Conservation (phyloP, 2,888 invertebrate genomes). For the Poecilobothrus nobilitatus region DNA sequence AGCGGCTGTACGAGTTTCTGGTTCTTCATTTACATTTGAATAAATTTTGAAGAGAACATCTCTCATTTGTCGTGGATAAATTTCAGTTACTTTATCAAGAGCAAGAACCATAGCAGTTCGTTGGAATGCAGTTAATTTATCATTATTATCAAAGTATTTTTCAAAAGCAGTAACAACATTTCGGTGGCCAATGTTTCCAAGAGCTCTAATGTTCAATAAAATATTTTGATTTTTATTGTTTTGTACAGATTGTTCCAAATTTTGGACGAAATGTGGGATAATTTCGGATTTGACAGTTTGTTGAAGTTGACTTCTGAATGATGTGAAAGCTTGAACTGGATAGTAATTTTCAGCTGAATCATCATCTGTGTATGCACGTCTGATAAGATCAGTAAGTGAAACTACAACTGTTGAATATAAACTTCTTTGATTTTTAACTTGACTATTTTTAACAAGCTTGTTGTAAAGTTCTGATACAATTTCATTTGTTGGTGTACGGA, state of each 20-base stretch:
- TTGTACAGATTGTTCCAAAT: constrained; percentile 49
- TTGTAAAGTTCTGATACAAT: constrained; percentile 27
- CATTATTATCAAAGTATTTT: constrained; percentile 58
- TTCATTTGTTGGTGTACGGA: constrained; percentile 21
- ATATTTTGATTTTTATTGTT: constrained; percentile 49
- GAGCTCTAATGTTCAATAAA: constrained; percentile 54
- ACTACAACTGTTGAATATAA: constrained; percentile 53
- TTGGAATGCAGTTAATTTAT: constrained; percentile 51
- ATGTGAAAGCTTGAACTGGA: constrained; percentile 58
- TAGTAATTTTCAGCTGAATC: constrained; percentile 51
- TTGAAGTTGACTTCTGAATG: constrained; percentile 48
- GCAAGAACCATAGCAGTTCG: constrained; percentile 55
- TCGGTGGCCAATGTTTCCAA: constrained; percentile 58
- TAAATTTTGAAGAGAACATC: constrained; percentile 57
- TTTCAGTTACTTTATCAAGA: constrained; percentile 47
- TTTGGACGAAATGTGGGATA: constrained; percentile 51
- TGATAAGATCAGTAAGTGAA: constrained; percentile 52
- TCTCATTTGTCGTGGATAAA: constrained; percentile 48
- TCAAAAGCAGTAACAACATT: constrained; percentile 53
- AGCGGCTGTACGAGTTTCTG: constrained; percentile 58
- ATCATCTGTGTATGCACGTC: constrained; percentile 53
- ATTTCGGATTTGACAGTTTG: constrained; percentile 49
- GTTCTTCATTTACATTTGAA: constrained; percentile 55
- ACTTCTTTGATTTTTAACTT: constrained; percentile 46
- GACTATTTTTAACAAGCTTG: constrained; percentile 48